These are phyloP conservation scores for Calameuta idolon DNA, from an alignment of 2,888 invertebrate species.

Conservation along the genomic window DNA sequence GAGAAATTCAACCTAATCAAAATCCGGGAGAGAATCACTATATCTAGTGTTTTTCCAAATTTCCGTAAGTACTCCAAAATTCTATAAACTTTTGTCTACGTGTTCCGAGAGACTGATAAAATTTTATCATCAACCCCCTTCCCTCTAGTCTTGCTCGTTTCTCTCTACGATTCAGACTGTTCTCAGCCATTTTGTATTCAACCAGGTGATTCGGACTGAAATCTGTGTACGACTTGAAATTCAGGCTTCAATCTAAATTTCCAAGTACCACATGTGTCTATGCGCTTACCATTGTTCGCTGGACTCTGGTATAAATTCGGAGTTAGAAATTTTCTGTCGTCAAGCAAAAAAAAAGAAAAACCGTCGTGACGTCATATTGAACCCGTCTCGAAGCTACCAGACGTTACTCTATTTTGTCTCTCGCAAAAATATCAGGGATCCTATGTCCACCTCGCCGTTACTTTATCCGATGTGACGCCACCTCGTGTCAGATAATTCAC, in stretches of 20 bases:
- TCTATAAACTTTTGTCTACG: not conserved
- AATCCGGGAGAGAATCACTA: not conserved
- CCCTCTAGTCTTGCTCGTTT: not conserved
- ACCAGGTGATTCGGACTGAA: not conserved
- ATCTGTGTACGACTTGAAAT: not conserved
- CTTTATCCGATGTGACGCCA: not conserved
- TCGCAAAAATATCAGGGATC: not conserved
- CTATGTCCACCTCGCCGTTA: not conserved
- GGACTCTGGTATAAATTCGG: not conserved
- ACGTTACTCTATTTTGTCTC: not conserved
- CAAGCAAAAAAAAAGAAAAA: not conserved
- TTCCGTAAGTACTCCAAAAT: not conserved
- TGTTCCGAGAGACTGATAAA: not conserved
- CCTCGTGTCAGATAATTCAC: not conserved
- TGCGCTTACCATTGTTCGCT: not conserved
- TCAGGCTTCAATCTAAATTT: not conserved
- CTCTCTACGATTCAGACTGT: not conserved
- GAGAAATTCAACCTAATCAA: not conserved
- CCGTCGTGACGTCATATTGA: not conserved
- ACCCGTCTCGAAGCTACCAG: not conserved
- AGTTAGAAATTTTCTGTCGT: not conserved
- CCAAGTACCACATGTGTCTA: not conserved
- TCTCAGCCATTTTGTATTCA: not conserved
- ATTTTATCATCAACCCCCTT: not conserved
- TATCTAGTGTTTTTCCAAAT: not conserved